phyloP scores from a whole-genome alignment of 2,113 vertebrate genomes.

The Probosciger aterrimus region DNA sequence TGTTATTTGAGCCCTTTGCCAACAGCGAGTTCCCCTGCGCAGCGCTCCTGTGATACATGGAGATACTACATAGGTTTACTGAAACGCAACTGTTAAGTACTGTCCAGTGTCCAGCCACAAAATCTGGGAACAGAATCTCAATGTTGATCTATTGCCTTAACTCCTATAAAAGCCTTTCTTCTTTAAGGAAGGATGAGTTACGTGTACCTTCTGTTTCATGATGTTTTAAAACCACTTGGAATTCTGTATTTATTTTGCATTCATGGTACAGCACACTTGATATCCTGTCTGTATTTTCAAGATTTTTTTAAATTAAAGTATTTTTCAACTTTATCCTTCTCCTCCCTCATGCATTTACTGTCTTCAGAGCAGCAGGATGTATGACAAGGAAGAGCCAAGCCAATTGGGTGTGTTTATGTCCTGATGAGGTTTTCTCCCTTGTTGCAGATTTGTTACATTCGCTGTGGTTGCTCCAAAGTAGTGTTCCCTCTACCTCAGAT shows the following conservation, averaged over 20 bases:
- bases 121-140: neutral
- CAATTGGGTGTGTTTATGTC: neutral
- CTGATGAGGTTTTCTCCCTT: neutral
- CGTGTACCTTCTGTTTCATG: neutral
- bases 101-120: neutral
- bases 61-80: neutral
- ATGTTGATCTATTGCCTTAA: neutral
- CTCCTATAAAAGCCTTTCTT: neutral
- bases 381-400: neutral
- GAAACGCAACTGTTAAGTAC: neutral
- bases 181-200: neutral
- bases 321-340: neutral
- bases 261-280: neutral
- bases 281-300: neutral
- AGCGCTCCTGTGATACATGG: neutral
- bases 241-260: neutral
- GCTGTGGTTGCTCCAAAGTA: neutral
- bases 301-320: neutral
- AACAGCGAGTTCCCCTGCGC: neutral
- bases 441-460: neutral
- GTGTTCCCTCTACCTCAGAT: fast-evolving
- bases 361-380: neutral
- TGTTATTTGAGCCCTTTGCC: neutral
- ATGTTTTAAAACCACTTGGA: neutral
- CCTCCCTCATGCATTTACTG: neutral